Conservation (phyloP, 2,888 invertebrate genomes). For the Pogonocherus hispidulus region DNA sequence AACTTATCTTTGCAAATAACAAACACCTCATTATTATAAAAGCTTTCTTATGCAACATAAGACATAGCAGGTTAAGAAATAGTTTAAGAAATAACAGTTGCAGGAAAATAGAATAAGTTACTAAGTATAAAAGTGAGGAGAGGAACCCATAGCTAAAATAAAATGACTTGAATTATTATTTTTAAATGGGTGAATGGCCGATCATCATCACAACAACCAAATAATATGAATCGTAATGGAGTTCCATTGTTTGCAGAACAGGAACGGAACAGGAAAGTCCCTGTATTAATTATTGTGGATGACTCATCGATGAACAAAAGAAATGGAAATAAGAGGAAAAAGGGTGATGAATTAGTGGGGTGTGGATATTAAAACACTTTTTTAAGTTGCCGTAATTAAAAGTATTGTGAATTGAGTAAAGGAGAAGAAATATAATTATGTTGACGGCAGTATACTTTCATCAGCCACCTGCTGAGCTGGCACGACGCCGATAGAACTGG, state of each 20-base stretch:
- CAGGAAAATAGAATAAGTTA: no score
- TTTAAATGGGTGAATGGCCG: no score
- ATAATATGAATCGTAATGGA: slow-evolving; percentile 7
- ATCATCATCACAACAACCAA: not conserved
- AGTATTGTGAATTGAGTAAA: slow-evolving; percentile 60
- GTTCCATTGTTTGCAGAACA: slow-evolving; percentile 17
- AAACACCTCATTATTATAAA: no score
- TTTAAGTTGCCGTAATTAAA: slow-evolving; percentile 63
- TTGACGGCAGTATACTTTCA: slow-evolving; percentile 63
- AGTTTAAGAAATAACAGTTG: no score
- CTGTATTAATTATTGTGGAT: slow-evolving; percentile 47
- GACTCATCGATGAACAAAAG: slow-evolving; percentile 47
- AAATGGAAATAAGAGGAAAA: slow-evolving; percentile 43
- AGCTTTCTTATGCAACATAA: no score
- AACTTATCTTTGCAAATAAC: no score
- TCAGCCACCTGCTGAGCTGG: slow-evolving; percentile 63
- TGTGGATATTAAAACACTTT: slow-evolving; percentile 57
- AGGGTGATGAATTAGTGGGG: slow-evolving; percentile 42
- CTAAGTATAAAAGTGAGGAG: no score
- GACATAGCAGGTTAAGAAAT: no score
- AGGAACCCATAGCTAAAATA: no score
- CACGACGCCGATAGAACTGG: slow-evolving; percentile 32
- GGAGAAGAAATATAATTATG: slow-evolving; percentile 64
- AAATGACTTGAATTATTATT: not conserved
- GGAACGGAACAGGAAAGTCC: slow-evolving; percentile 26